Conservation (phyloP, 2,888 invertebrate species). For the Furcula furcula region DNA sequence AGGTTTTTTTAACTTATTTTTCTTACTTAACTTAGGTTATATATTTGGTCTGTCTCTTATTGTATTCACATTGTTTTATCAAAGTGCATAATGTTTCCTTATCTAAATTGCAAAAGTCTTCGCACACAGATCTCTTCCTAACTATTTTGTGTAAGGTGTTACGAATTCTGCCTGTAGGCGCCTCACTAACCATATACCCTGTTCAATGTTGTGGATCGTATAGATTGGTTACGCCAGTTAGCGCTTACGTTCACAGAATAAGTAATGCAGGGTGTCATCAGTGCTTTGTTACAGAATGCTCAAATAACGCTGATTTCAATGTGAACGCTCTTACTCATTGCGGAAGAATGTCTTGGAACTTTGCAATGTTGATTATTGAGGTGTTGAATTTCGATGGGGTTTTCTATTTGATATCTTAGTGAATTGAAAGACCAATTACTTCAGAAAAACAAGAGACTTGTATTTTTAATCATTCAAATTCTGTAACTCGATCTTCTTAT, state of each 20-base stretch:
- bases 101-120: conserved; percentile 7
- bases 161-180: conserved; percentile 54
- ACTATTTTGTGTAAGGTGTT: conserved; percentile 57
- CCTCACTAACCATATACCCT: conserved; percentile 51
- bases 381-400: no score
- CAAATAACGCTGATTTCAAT: conserved; percentile 39
- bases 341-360: conserved; percentile 17
- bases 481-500: no score
- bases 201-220: conserved; percentile 42
- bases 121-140: conserved; percentile 31
- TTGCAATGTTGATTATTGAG: no score
- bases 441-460: no score
- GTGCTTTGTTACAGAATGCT: conserved; percentile 32
- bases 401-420: no score
- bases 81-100: neutral
- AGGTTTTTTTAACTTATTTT: no score
- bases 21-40: no score
- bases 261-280: conserved; percentile 37
- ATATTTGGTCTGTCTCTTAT: no score
- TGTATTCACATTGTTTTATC: neutral
- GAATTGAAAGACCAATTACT: no score
- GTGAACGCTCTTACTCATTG: conserved; percentile 40
- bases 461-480: no score
- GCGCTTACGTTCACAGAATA: conserved; percentile 49
- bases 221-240: conserved; percentile 56